Conservation (phyloP, 1,140 invertebrate species). For the Sipha flava region DNA sequence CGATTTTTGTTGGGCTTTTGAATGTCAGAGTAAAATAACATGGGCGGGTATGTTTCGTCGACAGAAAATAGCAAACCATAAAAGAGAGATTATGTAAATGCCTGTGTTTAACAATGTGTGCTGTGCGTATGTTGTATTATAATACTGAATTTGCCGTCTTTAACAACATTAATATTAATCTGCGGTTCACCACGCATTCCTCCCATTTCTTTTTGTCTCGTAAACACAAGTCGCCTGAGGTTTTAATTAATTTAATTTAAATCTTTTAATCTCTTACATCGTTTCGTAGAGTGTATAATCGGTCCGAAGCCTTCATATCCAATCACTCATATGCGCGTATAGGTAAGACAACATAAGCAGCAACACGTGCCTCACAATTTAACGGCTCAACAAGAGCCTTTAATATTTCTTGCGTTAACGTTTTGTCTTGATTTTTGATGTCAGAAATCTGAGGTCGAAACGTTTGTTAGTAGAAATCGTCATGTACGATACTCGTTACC, state of each 20-base stretch:
- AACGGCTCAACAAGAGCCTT: too few relatives aligned
- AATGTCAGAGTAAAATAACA: too few relatives aligned
- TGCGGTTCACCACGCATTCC: not conserved
- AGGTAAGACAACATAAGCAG: too few relatives aligned
- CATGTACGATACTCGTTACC: too few relatives aligned
- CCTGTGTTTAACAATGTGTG: not conserved
- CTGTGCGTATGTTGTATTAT: not conserved
- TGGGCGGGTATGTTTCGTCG: not conserved
- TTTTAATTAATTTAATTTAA: constrained; percentile 19
- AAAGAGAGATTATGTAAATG: not conserved
- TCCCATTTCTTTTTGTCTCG: not conserved
- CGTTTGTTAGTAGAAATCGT: too few relatives aligned
- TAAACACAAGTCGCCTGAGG: not conserved
- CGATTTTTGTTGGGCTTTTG: not conserved
- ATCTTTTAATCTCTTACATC: not conserved
- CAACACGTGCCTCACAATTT: too few relatives aligned
- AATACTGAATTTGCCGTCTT: not conserved
- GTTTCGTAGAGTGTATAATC: not conserved
- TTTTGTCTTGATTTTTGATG: too few relatives aligned
- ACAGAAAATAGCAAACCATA: not conserved
- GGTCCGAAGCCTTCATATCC: too few relatives aligned
- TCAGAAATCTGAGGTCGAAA: too few relatives aligned
- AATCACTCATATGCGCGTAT: too few relatives aligned
- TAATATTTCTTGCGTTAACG: too few relatives aligned
- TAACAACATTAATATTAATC: not conserved